Percentiles rank a stretch among this genome's conserved stretches.
These are phyloP conservation scores for Enteromius argenteus DNA, from an alignment of 2,797 vertebrate species.

Conservation along the genomic window DNA sequence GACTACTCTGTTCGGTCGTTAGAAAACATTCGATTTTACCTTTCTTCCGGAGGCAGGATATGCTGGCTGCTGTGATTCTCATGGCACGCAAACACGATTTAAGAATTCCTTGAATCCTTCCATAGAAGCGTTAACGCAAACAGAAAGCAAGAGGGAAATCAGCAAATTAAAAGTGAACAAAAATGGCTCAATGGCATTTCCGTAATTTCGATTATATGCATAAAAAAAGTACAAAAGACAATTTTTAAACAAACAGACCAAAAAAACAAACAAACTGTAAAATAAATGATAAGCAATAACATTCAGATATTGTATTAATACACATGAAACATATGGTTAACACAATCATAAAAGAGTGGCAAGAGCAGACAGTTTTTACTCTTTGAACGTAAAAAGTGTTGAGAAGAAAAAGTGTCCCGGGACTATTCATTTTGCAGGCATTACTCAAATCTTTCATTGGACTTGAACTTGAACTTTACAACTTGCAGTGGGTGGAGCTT, in stretches of 20 bases:
- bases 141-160: background rate
- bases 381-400: conserved; percentile 10
- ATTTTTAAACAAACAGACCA: conserved; percentile 38
- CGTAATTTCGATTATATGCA: conserved; percentile 62
- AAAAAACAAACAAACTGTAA: conserved; percentile 8
- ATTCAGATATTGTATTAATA: conserved; percentile 58
- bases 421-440: background rate
- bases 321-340: conserved; percentile 47
- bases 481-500: background rate
- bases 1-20: background rate
- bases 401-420: background rate
- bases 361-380: conserved; percentile 7
- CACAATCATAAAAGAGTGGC: conserved; percentile 5
- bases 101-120: conserved; percentile 15
- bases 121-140: background rate
- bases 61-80: background rate
- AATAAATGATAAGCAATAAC: conserved; percentile 55
- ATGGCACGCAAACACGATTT: background rate
- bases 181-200: conserved; percentile 72
- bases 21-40: background rate
- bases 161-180: conserved; percentile 39
- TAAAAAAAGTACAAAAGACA: conserved; percentile 64
- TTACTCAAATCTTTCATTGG: background rate
- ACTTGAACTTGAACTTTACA: background rate
- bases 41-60: conserved; percentile 12